Percentiles rank a stretch among this genome's conserved stretches.
phyloP scores from a whole-genome alignment of 2,113 vertebrate species.

The Octodon degus region DNA sequence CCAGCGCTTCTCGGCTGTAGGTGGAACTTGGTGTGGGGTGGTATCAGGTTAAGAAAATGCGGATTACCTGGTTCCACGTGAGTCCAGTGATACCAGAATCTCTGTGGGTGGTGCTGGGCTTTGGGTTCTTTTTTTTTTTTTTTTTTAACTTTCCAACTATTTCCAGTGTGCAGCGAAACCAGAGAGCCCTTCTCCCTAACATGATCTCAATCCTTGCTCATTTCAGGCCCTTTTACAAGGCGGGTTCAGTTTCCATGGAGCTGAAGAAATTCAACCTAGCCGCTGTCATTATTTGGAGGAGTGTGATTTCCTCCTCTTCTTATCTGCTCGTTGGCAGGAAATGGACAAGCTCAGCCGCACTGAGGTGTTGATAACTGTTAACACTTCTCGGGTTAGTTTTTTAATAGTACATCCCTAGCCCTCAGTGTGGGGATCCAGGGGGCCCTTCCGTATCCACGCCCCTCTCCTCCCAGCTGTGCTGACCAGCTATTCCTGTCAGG shows the following conservation, averaged over 20 bases:
- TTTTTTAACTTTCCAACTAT: neutral
- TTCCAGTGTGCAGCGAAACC: neutral
- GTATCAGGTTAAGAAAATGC: neutral
- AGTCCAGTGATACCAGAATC: neutral
- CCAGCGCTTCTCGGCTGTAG: neutral
- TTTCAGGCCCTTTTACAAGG: conserved; percentile 41
- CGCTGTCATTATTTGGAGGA: conserved; percentile 55
- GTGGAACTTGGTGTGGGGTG: neutral
- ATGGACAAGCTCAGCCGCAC: conserved; percentile 6
- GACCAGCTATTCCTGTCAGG: neutral
- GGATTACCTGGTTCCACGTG: neutral
- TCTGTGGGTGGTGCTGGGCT: neutral
- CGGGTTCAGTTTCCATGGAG: conserved; percentile 35
- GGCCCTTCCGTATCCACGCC: neutral
- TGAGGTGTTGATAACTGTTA: conserved; percentile 44
- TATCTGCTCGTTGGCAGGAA: conserved; percentile 67
- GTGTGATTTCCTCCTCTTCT: conserved; percentile 55
- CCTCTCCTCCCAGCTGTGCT: neutral
- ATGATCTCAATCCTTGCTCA: conserved; percentile 53
- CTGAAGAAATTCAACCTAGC: conserved; percentile 30
- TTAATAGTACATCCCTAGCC: neutral
- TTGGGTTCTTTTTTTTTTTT: neutral
- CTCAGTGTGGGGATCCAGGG: neutral
- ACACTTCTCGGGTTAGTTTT: neutral
- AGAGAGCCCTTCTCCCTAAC: neutral